These are phyloP conservation scores for Drosophila seclusa DNA, from an alignment of 2,888 invertebrate genomes.

Conservation along the genomic window DNA sequence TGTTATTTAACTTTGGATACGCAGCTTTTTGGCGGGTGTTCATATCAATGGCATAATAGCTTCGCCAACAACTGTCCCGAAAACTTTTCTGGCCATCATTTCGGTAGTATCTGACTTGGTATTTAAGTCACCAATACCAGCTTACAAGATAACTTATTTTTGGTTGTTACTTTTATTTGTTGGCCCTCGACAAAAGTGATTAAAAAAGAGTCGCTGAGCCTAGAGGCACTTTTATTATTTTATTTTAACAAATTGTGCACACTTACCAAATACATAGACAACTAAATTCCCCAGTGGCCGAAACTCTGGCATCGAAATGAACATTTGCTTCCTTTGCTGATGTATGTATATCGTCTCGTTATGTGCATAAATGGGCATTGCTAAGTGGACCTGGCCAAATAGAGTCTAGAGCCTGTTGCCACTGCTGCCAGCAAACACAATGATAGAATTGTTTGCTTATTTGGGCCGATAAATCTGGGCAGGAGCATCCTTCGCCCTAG, in stretches of 20 bases:
- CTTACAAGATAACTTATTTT: slow-evolving; percentile 8
- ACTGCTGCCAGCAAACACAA: slow-evolving; percentile 10
- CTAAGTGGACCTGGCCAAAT: slow-evolving; percentile 28
- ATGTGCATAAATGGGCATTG: slow-evolving; percentile 65
- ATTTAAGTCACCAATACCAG: slow-evolving; percentile 16
- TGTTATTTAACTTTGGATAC: slow-evolving; percentile 72
- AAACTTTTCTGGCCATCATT: slow-evolving; percentile 37
- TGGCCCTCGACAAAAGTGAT: slow-evolving; percentile 63
- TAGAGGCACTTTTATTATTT: slow-evolving; percentile 41
- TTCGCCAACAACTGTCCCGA: slow-evolving; percentile 3
- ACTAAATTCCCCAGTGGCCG: slow-evolving; percentile 44
- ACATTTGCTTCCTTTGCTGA: slow-evolving; percentile 31
- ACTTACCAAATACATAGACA: slow-evolving; percentile 56
- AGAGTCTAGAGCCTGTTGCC: slow-evolving; percentile 48
- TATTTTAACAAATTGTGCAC: slow-evolving; percentile 59
- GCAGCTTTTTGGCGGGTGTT: slow-evolving; percentile 59
- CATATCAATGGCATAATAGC: slow-evolving; percentile 56
- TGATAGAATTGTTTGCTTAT: slow-evolving; percentile 62
- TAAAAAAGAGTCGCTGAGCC: slow-evolving; percentile 58
- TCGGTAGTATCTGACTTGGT: slow-evolving; percentile 6
- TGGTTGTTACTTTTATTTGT: slow-evolving; percentile 21
- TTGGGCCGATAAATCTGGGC: slow-evolving; percentile 61
- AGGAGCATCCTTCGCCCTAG: slow-evolving; percentile 10
- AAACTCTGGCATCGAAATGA: slow-evolving; percentile 7
- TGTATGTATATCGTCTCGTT: slow-evolving; percentile 67